A percentile compares a stretch with the other conserved stretches of the same genome.
phyloP scores from a whole-genome alignment of 1,140 invertebrate genomes.

The Chelonus insularis region DNA sequence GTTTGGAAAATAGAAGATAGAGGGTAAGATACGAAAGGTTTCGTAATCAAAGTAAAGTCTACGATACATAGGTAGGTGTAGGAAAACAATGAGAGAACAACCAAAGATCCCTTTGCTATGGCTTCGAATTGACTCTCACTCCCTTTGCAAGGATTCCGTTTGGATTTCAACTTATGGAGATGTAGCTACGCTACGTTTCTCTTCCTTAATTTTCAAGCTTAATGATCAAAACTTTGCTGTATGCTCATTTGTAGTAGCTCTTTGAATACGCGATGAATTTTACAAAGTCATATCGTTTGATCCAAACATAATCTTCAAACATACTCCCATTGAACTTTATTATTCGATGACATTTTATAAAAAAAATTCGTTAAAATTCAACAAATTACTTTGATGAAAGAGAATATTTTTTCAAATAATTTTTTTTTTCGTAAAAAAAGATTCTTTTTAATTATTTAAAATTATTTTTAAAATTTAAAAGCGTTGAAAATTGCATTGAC shows the following conservation, averaged over 20 bases:
- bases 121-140: constrained; percentile 25
- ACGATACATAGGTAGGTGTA: constrained; percentile 24
- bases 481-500: too few species aligned
- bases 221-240: neutral
- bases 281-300: neutral
- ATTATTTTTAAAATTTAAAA: too few species aligned
- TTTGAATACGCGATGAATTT: neutral
- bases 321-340: too few species aligned
- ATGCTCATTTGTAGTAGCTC: neutral
- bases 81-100: constrained; percentile 27
- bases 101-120: constrained; percentile 4
- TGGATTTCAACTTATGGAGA: constrained; percentile 16
- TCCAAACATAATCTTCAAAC: neutral
- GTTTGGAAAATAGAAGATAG: neutral
- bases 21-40: constrained; percentile 18
- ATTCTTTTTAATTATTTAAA: too few species aligned
- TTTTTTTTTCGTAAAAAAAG: too few species aligned
- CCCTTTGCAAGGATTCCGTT: constrained; percentile 5
- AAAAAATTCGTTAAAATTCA: too few species aligned
- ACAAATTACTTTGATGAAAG: too few species aligned
- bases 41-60: constrained; percentile 31
- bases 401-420: too few species aligned
- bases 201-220: neutral
- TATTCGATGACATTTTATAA: too few species aligned
- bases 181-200: neutral